Percentiles rank a stretch among this genome's conserved stretches.
Conservation (phyloP, 2,888 invertebrate genomes). For the Troides aeacus region DNA sequence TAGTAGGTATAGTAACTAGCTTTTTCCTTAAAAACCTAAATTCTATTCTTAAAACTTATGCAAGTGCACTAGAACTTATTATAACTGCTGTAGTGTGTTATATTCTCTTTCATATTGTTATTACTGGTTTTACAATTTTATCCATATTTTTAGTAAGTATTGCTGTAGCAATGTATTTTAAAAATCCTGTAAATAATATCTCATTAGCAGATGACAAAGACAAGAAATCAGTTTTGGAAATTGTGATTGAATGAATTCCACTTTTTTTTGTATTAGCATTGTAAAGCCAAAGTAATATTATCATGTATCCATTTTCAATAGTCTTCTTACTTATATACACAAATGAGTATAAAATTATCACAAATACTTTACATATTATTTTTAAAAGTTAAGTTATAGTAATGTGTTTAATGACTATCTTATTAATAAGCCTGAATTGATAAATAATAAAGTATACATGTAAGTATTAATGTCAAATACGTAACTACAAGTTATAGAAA, state of each 20-base stretch:
- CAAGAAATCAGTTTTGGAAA: conserved; percentile 55
- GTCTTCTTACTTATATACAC: no score
- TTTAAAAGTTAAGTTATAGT: not conserved
- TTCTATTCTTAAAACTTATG: conserved; percentile 97
- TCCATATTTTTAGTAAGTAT: conserved; percentile 90
- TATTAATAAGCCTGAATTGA: not conserved
- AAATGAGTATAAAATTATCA: no score
- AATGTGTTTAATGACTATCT: not conserved
- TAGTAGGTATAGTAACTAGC: conserved; percentile 95
- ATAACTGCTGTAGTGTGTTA: conserved; percentile 94
- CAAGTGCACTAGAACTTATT: conserved; percentile 93
- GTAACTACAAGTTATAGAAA: no score
- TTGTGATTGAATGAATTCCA: conserved; percentile 40
- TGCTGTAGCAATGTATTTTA: conserved; percentile 92
- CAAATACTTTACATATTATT: no score
- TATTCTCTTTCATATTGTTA: conserved; percentile 90
- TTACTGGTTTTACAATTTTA: conserved; percentile 88
- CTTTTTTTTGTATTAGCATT: not conserved
- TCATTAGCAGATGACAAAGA: conserved; percentile 44
- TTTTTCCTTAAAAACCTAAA: conserved; percentile 95
- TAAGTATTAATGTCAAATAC: no score
- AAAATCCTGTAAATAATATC: conserved; percentile 89
- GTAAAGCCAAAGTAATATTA: not conserved
- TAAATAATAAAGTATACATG: no score
- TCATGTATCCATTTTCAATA: not conserved